phyloP scores from a whole-genome alignment of 2,888 invertebrate genomes.

The Lottia gigantea region DNA sequence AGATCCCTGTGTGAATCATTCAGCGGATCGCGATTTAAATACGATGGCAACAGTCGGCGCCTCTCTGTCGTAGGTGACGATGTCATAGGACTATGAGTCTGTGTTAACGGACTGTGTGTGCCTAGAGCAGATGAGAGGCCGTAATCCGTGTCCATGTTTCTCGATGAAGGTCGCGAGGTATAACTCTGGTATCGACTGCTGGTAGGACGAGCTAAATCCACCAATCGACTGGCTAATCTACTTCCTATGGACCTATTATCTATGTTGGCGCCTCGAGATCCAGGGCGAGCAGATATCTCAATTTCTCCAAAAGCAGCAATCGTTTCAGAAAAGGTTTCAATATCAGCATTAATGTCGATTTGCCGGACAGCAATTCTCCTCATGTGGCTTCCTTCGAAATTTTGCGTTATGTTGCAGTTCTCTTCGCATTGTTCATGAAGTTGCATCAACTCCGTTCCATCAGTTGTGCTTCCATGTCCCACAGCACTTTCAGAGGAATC shows the following conservation, averaged over 20 bases:
- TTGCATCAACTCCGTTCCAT: conserved; percentile 54
- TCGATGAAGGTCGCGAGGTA: background rate
- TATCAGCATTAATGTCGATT: conserved; percentile 53
- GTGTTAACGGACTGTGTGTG: background rate
- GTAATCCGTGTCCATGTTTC: background rate
- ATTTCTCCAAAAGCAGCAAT: conserved; percentile 56
- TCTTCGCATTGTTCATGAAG: conserved; percentile 54
- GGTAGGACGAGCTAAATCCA: background rate
- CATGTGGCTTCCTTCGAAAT: conserved; percentile 78
- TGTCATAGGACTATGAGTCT: background rate
- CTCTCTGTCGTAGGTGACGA: background rate
- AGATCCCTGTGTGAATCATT: background rate
- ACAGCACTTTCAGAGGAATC: conserved; percentile 72
- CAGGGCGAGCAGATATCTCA: background rate
- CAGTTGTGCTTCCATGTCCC: conserved; percentile 39
- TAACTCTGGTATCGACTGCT: background rate
- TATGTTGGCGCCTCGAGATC: background rate
- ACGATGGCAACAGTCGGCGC: background rate
- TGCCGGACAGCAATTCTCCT: conserved; percentile 84
- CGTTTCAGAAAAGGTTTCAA: conserved; percentile 49
- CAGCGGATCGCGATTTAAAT: background rate
- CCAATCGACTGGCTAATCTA: background rate
- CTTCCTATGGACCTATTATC: background rate
- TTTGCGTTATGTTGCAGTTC: conserved; percentile 50
- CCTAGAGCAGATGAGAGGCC: background rate